Percentiles rank a stretch among this genome's conserved stretches.
Evolutionary conservation across 2,888 invertebrate genomes (phyloP).

Genomic region (Isotomurus palustris): DNA sequence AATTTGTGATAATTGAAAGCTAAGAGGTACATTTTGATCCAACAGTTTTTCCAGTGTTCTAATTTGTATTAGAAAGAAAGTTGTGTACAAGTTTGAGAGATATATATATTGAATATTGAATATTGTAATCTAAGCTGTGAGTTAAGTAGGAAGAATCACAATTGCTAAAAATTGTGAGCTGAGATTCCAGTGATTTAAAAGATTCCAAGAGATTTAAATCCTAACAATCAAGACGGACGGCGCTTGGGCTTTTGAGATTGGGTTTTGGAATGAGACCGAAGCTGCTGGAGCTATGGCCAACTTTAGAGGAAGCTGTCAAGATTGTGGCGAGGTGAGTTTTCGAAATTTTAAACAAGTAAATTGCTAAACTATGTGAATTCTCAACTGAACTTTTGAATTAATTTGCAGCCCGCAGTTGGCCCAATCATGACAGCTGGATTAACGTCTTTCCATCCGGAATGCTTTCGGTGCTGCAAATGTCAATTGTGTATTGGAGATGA

Average conservation of each 20-base stretch:
- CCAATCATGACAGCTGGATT: conserved; percentile 88
- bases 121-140: too few species aligned
- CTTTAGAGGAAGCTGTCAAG: conserved; percentile 84
- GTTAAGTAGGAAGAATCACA: too few species aligned
- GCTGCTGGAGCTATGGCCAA: conserved; percentile 55
- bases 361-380: not conserved
- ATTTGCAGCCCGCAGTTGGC: conserved; percentile 53
- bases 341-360: not conserved
- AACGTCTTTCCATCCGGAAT: conserved; percentile 91
- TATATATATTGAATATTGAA: too few species aligned
- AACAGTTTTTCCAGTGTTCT: too few species aligned
- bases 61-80: too few species aligned
- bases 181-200: too few species aligned
- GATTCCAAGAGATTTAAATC: too few species aligned
- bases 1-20: too few species aligned
- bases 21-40: too few species aligned
- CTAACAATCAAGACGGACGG: not conserved
- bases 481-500: conserved; percentile 82
- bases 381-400: not conserved
- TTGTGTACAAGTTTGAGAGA: too few species aligned
- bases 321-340: conserved; percentile 67
- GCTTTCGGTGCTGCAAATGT: conserved; percentile 82
- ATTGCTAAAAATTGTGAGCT: too few species aligned
- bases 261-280: conserved; percentile 28
- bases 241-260: conserved; percentile 15